These are phyloP conservation scores for Carollia perspicillata DNA, from an alignment of 2,113 vertebrate species.

Conservation along the genomic window DNA sequence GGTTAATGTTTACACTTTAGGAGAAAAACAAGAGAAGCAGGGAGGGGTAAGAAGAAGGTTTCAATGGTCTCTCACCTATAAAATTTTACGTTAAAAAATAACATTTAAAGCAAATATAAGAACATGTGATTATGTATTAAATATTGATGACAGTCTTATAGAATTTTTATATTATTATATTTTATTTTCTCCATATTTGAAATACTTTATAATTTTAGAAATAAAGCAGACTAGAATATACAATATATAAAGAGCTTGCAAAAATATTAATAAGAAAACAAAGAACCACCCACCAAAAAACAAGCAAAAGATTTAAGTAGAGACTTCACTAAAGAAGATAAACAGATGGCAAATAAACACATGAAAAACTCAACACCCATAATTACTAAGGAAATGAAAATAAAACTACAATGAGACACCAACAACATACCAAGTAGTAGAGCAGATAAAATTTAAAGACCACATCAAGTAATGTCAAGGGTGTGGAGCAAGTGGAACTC, in stretches of 20 bases:
- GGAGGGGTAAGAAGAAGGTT: neutral
- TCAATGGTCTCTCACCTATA: neutral
- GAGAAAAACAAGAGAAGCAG: neutral
- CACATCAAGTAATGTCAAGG: neutral
- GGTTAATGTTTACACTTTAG: neutral
- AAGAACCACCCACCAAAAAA: neutral
- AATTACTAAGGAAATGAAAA: neutral
- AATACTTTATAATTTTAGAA: neutral
- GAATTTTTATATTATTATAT: neutral
- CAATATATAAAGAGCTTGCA: neutral
- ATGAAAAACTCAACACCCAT: neutral
- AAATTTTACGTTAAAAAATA: neutral
- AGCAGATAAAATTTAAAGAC: neutral
- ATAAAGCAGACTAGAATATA: neutral
- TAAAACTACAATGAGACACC: neutral
- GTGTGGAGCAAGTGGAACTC: neutral
- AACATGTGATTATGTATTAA: neutral
- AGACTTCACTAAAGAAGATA: neutral
- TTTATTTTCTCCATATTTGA: neutral
- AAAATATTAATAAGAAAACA: neutral
- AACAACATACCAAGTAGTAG: neutral
- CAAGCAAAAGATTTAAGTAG: neutral
- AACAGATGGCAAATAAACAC: neutral
- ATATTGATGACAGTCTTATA: neutral
- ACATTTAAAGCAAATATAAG: neutral